Base-by-base conservation (phyloP, 30 jellyfish, hydroid and myxozoan species). In the Chrysaora quinquecirrha region DNA sequence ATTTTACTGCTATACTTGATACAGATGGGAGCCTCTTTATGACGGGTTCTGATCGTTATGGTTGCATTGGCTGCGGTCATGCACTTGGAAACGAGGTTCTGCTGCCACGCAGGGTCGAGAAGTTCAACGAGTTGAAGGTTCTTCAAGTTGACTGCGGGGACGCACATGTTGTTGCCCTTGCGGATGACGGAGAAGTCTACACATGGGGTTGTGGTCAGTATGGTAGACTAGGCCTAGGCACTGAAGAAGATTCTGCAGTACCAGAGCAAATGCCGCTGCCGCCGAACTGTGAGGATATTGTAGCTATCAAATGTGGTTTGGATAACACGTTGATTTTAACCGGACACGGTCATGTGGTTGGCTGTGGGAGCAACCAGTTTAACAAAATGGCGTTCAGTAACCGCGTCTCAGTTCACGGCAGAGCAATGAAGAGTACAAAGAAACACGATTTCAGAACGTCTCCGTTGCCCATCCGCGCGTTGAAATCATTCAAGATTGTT, bases 151-250 rank as follows among this genome's bases (percentile, higher is more conserved):
- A 88, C 38, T 78, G 93, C 47, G 97, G 97, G 34, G 97, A 90
- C 69, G 83, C 90, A 16, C 97, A 90, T 49, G 97, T 90, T 60
- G 96, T 90, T 29, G 97, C 96, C 9, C 52, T 90, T 72, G 82
- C 97, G 1, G 83, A 70, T 12, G 90, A 77, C 56, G 94, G 94
- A 1, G 90, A 73, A 46, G 96, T 90, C 1, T 90, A 76, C 81
- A 73, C 97, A 2, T 90, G 97, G 97, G 97, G 97, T 0, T 84
- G 96, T 80, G 97, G 97, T 18, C 95, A 90, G 25, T 64, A 27
- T 32, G 97, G 97, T 2, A 77, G 97, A 35, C 77, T 90, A 33
- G 97, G 97, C 49, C 94, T 74, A 21, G 97, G 97, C 3, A 66
- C 78, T 3, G 96, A 90, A 64, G 90, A 83, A 32, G 97, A 90